A percentile compares a stretch with the other conserved stretches of the same genome.
phyloP scores from a whole-genome alignment of 2,797 vertebrate genomes.

The Syngnathus acus region DNA sequence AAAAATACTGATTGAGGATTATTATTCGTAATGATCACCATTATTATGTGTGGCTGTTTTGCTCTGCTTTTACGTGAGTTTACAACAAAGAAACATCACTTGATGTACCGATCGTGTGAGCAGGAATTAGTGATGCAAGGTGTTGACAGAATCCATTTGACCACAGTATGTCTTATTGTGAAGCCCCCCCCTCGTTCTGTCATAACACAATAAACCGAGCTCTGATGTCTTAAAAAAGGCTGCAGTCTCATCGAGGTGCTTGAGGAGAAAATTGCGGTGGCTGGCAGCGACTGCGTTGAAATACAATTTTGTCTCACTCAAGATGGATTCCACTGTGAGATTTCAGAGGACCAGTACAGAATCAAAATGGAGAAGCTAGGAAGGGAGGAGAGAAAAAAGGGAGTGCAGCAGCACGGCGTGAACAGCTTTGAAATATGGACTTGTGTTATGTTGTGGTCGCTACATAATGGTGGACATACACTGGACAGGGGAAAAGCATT shows the following conservation, averaged over 20 bases:
- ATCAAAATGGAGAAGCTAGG: constrained; percentile 70
- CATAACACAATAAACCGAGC: background rate
- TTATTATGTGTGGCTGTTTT: background rate
- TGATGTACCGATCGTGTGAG: background rate
- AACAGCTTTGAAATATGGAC: constrained; percentile 36
- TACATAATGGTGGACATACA: constrained; percentile 4
- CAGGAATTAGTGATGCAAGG: background rate
- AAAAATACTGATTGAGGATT: no score
- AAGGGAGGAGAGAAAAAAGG: constrained; percentile 46
- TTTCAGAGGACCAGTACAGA: constrained; percentile 62
- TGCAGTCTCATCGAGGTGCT: constrained; percentile 55
- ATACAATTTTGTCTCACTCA: constrained; percentile 68
- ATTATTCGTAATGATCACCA: background rate
- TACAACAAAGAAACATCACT: no score
- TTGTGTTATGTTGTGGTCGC: constrained; percentile 29
- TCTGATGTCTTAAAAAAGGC: constrained; percentile 55
- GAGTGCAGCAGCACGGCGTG: constrained; percentile 34
- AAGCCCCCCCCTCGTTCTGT: background rate
- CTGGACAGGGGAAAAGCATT: background rate
- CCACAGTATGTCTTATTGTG: background rate
- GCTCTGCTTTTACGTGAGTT: background rate
- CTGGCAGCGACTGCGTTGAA: constrained; percentile 62
- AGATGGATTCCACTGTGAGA: constrained; percentile 70
- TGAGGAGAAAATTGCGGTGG: constrained; percentile 64
- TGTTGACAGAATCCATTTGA: background rate